Base-by-base conservation (phyloP, 2,888 invertebrate genomes). In the Choreutis nemorana region DNA sequence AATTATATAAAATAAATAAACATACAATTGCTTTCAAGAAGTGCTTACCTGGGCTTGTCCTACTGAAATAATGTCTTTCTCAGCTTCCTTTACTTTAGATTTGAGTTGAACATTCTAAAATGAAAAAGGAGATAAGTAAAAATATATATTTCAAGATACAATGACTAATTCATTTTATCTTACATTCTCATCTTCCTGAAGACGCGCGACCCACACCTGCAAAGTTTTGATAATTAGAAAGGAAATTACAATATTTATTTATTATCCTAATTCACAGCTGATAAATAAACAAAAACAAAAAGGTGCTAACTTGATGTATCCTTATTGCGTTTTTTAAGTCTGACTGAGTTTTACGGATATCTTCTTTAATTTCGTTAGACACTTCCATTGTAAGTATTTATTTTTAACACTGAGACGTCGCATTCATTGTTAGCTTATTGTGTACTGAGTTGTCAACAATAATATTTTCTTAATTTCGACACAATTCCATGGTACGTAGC, bases 301-400 rank as follows among this genome's bases (percentile, higher is more conserved):
- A 24, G 12, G 32, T 34, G 57, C 63, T 64, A 58, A 84, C 84
- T 81, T 84, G 84, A 70, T 84, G 84, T 58, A 83, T 70, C 50
- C 81, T 73, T 50, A 85, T 84, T 37, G 84, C 84, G 55, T 81
- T 82, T 72, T 81, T 83, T 48, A 84, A 70, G 49, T 83, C 82
- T 33, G 71, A 71, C 55, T 84, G 84, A 39, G 82, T 80, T 61
- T 73, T 73, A 34, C 81, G 68, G 55, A 85, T 83, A 50, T 83
- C 83, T 63, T 82, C 82, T 50, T 82, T 82, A 50, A 83, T 78
- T 60, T 81, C 75, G 52, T 81, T 82, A 34, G 83, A 83, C 42
- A 84, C 82, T 78, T 84, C 83, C 83, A 83, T 83, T 30, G 31
- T 38, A 30, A 26, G 6, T 15, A 6, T 27, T 6, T 28, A 23